Evolutionary conservation across 2,797 vertebrate genomes (phyloP).

Genomic region (Heteromormyrus szaboi): DNA sequence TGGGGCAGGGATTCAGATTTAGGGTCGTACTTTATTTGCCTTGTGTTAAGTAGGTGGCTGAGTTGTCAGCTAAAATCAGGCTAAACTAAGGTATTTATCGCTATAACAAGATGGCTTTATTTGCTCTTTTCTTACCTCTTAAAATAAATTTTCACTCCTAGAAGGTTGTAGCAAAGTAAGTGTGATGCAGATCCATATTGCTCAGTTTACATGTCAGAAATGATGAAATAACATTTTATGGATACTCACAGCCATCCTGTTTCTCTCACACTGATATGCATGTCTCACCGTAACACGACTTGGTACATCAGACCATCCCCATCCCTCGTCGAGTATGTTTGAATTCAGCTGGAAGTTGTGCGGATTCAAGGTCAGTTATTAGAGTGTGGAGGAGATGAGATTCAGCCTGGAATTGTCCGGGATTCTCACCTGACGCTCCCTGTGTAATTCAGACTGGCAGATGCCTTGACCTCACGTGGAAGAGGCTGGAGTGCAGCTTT

Average conservation of each 20-base stretch:
- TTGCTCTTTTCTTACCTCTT: not conserved
- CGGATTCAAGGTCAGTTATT: not conserved
- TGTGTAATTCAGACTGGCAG: not conserved
- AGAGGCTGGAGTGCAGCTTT: not conserved
- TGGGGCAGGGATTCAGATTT: not conserved
- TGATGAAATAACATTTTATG: not conserved
- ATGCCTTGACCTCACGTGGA: not conserved
- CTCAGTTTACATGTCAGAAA: not conserved
- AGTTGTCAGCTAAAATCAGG: not conserved
- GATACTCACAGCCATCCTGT: not conserved
- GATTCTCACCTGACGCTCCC: not conserved
- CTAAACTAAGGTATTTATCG: not conserved
- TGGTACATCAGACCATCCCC: not conserved
- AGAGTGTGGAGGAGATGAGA: not conserved
- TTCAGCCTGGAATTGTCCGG: not conserved
- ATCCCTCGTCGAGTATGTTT: not conserved
- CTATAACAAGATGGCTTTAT: not conserved
- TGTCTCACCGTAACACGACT: not conserved
- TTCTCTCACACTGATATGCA: not conserved
- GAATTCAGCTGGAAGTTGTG: not conserved
- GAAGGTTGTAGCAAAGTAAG: not conserved
- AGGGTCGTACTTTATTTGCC: not conserved
- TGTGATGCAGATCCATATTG: not conserved
- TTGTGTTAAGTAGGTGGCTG: not conserved
- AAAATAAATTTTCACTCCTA: not conserved